These are phyloP conservation scores for Delphinapterus leucas DNA, from an alignment of 2,113 vertebrate genomes.

Conservation along the genomic window DNA sequence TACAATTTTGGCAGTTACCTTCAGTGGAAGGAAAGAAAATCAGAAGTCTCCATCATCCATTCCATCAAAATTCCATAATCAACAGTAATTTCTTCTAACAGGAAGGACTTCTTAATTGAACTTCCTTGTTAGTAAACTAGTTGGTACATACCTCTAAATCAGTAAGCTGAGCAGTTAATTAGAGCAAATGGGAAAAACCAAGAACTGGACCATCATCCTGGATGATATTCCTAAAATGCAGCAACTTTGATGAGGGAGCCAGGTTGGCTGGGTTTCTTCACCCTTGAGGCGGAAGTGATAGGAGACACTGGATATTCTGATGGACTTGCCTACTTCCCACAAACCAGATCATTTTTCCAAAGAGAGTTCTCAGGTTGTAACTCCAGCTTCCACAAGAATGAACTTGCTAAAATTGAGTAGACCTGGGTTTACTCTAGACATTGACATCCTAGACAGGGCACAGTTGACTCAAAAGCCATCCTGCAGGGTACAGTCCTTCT, in stretches of 20 bases:
- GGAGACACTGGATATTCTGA: accelerated
- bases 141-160: neutral
- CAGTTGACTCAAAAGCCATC: constrained; percentile 56
- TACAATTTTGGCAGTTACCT: neutral
- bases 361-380: neutral
- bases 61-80: neutral
- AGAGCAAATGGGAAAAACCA: accelerated
- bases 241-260: neutral
- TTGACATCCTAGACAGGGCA: neutral
- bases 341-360: neutral
- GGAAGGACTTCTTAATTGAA: neutral
- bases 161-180: neutral
- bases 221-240: accelerated
- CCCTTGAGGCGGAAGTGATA: neutral
- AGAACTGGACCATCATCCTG: neutral
- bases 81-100: no score
- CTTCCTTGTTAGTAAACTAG: neutral
- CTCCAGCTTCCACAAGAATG: neutral
- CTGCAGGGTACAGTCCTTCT: neutral
- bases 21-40: neutral
- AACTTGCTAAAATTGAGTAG: neutral
- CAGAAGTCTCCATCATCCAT: neutral
- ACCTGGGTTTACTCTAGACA: neutral
- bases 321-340: neutral
- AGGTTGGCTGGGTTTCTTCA: no score